phyloP scores from a whole-genome alignment of 2,113 vertebrate species.

The Rhineura floridana region DNA sequence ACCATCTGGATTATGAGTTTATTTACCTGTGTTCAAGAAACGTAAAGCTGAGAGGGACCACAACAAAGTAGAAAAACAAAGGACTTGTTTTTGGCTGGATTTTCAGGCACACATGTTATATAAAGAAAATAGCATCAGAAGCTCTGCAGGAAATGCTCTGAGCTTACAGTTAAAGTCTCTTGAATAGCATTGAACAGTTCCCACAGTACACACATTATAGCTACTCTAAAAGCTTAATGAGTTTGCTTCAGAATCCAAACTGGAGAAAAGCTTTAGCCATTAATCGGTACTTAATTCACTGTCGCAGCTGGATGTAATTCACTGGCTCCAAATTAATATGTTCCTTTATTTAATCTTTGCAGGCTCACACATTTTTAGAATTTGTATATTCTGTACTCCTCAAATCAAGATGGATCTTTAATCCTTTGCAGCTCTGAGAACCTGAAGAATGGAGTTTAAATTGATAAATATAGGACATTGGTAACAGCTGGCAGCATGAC shows the following conservation, averaged over 20 bases:
- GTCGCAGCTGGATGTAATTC: constrained; percentile 87
- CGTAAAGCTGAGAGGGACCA: constrained; percentile 91
- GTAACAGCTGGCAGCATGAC: constrained; percentile 72
- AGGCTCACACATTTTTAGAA: constrained; percentile 82
- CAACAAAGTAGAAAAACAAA: constrained; percentile 97
- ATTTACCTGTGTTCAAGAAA: constrained; percentile 99
- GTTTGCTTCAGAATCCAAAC: constrained; percentile 87
- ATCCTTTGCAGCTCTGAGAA: constrained; percentile 74
- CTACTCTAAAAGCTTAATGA: constrained; percentile 96
- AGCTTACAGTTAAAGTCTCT: constrained; percentile 92
- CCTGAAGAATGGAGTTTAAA: constrained; percentile 64
- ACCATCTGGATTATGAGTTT: constrained; percentile 99
- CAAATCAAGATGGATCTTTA: constrained; percentile 72
- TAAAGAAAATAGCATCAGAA: constrained; percentile 99
- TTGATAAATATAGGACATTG: constrained; percentile 65
- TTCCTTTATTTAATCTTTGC: constrained; percentile 87
- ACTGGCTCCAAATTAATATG: constrained; percentile 85
- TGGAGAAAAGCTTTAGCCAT: constrained; percentile 86
- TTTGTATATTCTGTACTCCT: constrained; percentile 69
- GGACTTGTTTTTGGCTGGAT: constrained; percentile 94
- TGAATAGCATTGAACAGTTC: constrained; percentile 91
- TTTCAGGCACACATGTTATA: constrained; percentile 99
- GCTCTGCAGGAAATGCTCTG: constrained; percentile 95
- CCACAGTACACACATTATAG: constrained; percentile 92
- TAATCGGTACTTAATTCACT: constrained; percentile 88